Conservation (phyloP, 2,797 vertebrate genomes). For the Gila robusta region DNA sequence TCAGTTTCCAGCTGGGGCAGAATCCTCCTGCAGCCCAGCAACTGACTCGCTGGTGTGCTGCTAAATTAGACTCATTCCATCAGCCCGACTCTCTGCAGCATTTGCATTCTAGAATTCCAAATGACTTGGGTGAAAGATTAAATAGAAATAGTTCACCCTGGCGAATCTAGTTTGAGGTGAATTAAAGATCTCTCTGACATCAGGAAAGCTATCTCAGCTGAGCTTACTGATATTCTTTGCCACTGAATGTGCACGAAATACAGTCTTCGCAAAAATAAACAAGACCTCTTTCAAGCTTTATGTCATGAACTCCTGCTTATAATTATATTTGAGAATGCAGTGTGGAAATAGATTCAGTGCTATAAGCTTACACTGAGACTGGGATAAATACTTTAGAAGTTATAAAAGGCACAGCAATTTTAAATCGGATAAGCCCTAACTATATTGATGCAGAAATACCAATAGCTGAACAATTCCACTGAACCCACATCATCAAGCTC, state of each 20-base stretch:
- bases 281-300: conserved; percentile 36
- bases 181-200: conserved; percentile 46
- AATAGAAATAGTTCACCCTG: conserved; percentile 45
- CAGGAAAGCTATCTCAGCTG: not conserved
- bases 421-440: not conserved
- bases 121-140: conserved; percentile 41
- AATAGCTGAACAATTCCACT: not conserved
- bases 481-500: not conserved
- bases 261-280: conserved; percentile 37
- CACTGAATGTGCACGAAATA: not conserved
- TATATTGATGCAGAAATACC: conserved; percentile 18
- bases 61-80: conserved; percentile 52
- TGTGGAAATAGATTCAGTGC: conserved; percentile 11
- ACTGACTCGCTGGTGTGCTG: conserved; percentile 31
- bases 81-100: conserved; percentile 10
- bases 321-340: conserved; percentile 28
- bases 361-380: not conserved
- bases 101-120: conserved; percentile 57
- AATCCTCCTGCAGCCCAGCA: conserved; percentile 51
- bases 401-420: conserved; percentile 36
- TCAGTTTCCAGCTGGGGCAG: conserved; percentile 39
- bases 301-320: conserved; percentile 27
- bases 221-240: conserved; percentile 14
- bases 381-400: conserved; percentile 4
- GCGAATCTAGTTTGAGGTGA: conserved; percentile 47